Percentiles rank a stretch among this genome's conserved stretches.
phyloP scores from a whole-genome alignment of 2,113 vertebrate species.

The Notechis scutatus region DNA sequence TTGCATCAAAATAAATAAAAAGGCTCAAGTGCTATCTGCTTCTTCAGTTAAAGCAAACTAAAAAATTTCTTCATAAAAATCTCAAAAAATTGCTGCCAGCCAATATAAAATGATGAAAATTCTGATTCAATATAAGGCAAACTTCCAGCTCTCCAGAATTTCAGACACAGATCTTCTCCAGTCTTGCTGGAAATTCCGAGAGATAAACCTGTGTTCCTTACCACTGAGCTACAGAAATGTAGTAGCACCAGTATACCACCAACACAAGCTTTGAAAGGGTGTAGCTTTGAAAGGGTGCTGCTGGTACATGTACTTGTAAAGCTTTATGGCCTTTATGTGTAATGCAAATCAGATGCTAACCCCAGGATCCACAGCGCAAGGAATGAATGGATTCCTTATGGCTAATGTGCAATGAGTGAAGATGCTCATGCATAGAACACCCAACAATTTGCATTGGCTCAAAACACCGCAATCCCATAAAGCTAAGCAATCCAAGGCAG shows the following conservation, averaged over 20 bases:
- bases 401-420: rapidly evolving
- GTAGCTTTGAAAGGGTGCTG: background rate
- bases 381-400: constrained; percentile 15
- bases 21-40: background rate
- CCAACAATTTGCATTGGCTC: constrained; percentile 12
- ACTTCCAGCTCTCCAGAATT: background rate
- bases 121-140: background rate
- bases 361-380: background rate
- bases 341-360: background rate
- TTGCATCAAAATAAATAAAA: background rate
- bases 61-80: background rate
- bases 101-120: background rate
- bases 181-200: background rate
- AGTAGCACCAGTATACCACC: background rate
- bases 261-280: background rate
- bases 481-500: constrained; percentile 38
- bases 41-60: background rate
- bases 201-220: background rate
- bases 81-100: background rate
- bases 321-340: background rate
- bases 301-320: background rate
- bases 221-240: background rate
- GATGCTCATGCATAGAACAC: background rate
- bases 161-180: background rate
- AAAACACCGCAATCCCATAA: constrained; percentile 5